A percentile compares a stretch with the other conserved stretches of the same genome.
Evolutionary conservation across 2,888 invertebrate genomes (phyloP).

Genomic region (Sinodicranocentrus sp.): DNA sequence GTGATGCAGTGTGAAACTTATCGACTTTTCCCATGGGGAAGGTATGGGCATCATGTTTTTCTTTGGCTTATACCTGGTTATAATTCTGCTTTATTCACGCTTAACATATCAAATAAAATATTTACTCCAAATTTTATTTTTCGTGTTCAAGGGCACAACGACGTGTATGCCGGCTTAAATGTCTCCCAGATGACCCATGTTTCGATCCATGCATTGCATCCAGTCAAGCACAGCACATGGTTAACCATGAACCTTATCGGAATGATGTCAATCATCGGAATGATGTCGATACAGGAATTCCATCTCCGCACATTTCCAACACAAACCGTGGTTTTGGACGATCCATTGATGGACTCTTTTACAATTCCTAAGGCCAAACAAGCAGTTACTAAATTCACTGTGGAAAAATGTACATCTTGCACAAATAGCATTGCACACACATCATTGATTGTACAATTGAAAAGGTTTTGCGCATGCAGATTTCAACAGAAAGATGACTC

Average conservation of each 20-base stretch:
- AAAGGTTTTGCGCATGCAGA: too few relatives aligned
- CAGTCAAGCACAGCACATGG: constrained; percentile 62
- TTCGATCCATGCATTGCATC: constrained; percentile 52
- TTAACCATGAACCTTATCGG: constrained; percentile 73
- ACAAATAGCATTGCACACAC: background rate
- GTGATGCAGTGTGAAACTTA: constrained; percentile 75
- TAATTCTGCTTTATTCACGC: too few relatives aligned
- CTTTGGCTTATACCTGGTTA: too few relatives aligned
- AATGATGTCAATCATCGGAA: constrained; percentile 71
- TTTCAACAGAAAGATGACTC: too few relatives aligned
- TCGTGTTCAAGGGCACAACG: constrained; percentile 66
- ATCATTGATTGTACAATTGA: too few relatives aligned
- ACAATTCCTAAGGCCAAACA: constrained; percentile 61
- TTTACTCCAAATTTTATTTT: constrained; percentile 7
- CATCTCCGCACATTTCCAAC: constrained; percentile 73
- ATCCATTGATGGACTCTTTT: constrained; percentile 66
- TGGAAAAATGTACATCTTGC: background rate
- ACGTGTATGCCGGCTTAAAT: constrained; percentile 70
- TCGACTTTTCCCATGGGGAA: constrained; percentile 74
- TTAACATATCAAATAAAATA: background rate
- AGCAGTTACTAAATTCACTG: too few relatives aligned
- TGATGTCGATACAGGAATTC: constrained; percentile 58
- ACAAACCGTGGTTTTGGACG: constrained; percentile 72
- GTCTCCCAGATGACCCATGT: constrained; percentile 72
- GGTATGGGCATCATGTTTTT: too few relatives aligned